These are phyloP conservation scores for Xenopus borealis DNA, from an alignment of 2,113 vertebrate species.

Conservation along the genomic window DNA sequence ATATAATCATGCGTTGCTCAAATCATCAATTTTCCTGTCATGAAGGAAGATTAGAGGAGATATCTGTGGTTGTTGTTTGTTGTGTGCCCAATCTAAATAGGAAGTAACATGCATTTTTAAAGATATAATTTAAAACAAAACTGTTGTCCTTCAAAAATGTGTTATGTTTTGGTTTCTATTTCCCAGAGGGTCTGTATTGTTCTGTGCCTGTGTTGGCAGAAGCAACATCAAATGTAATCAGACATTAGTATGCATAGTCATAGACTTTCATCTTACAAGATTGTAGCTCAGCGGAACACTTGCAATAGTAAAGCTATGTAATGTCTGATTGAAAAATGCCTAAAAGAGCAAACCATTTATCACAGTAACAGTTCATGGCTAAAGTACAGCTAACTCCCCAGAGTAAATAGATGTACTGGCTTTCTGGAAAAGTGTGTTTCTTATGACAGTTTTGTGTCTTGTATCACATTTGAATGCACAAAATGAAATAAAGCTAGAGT, in stretches of 20 bases:
- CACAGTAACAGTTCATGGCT: slow-evolving; percentile 45
- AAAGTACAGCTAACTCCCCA: slow-evolving; percentile 44
- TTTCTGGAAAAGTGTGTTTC: slow-evolving; percentile 34
- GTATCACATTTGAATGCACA: slow-evolving; percentile 24
- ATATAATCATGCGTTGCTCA: background rate
- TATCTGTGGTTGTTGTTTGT: background rate
- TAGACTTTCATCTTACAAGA: slow-evolving; percentile 46
- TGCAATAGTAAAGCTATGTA: slow-evolving; percentile 44
- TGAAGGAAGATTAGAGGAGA: background rate
- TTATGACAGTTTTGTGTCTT: slow-evolving; percentile 39
- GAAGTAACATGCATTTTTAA: slow-evolving; percentile 36
- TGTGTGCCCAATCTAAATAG: slow-evolving; percentile 10
- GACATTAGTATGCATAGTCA: slow-evolving; percentile 47
- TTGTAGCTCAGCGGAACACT: slow-evolving; percentile 45
- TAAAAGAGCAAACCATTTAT: slow-evolving; percentile 46
- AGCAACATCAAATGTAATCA: slow-evolving; percentile 45
- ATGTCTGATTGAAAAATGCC: slow-evolving; percentile 46
- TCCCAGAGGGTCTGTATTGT: slow-evolving; percentile 36
- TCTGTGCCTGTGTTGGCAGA: slow-evolving; percentile 30
- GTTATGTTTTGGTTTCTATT: slow-evolving; percentile 23
- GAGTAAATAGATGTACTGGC: slow-evolving; percentile 42
- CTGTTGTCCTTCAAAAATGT: slow-evolving; percentile 41
- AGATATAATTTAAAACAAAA: slow-evolving; percentile 41
- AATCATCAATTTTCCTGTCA: slow-evolving; percentile 12
- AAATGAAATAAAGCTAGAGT: slow-evolving; percentile 8